Evolutionary conservation across 2,797 vertebrate species (phyloP).

Genomic region (Pristis pectinata): DNA sequence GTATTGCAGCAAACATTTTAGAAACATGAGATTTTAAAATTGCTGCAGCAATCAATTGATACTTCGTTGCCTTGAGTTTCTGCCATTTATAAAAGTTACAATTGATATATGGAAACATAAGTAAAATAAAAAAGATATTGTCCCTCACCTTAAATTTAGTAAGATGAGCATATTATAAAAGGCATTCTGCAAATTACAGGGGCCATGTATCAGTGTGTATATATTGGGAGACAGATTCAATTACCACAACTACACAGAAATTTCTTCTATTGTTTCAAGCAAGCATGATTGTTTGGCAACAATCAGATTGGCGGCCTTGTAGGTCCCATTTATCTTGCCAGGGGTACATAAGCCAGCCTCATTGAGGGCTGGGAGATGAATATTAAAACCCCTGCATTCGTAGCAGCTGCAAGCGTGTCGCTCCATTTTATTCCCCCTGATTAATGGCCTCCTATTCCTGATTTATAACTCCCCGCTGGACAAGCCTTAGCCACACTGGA

Average conservation of each 20-base stretch:
- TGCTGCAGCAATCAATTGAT: neutral
- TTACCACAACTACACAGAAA: conserved; percentile 63
- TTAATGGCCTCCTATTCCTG: conserved; percentile 83
- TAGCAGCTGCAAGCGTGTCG: conserved; percentile 52
- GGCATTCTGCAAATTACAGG: neutral
- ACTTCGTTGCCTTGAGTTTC: neutral
- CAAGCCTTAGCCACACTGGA: conserved; percentile 54
- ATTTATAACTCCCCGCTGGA: conserved; percentile 62
- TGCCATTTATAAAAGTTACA: conserved; percentile 11
- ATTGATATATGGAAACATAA: neutral
- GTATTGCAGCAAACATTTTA: neutral
- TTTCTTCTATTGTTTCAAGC: conserved; percentile 61
- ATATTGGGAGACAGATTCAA: conserved; percentile 68
- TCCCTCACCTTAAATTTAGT: neutral
- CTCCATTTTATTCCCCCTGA: conserved; percentile 66
- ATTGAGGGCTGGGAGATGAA: conserved; percentile 61
- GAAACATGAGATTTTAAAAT: neutral
- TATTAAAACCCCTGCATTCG: conserved; percentile 45
- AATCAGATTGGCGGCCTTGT: conserved; percentile 60
- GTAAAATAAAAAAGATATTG: neutral
- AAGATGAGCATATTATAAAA: neutral
- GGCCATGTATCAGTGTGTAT: conserved; percentile 53
- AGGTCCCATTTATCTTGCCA: conserved; percentile 65
- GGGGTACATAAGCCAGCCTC: conserved; percentile 43
- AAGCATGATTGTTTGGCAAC: conserved; percentile 65